A percentile compares a stretch with the other conserved stretches of the same genome.
These are phyloP conservation scores for Xiphorhynchus erythropygius DNA, from an alignment of 2,797 vertebrate genomes.

Conservation along the genomic window DNA sequence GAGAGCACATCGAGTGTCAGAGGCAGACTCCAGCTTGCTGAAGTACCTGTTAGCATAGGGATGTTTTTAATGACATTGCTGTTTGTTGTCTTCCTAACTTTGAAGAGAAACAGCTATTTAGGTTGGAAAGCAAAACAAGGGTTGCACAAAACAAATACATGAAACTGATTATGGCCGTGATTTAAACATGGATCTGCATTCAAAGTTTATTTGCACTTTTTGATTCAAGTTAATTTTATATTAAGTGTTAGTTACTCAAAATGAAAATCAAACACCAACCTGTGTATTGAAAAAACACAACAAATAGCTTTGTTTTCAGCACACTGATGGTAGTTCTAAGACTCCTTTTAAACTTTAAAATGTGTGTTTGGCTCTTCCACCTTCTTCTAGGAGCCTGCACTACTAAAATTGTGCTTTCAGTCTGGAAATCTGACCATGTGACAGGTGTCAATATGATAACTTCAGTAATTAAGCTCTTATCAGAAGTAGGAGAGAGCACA, in stretches of 20 bases:
- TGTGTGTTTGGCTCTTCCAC: neutral
- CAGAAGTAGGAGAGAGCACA: neutral
- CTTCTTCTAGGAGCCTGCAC: neutral
- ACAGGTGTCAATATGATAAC: neutral
- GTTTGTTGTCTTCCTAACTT: neutral
- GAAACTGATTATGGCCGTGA: neutral
- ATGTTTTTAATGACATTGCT: neutral
- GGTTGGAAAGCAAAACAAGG: neutral
- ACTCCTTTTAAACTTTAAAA: neutral
- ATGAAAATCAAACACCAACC: neutral
- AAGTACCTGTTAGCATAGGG: neutral
- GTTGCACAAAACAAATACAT: neutral
- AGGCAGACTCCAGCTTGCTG: neutral
- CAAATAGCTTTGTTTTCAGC: neutral
- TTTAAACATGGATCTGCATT: neutral
- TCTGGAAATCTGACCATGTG: neutral
- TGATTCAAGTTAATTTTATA: neutral
- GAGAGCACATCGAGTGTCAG: neutral
- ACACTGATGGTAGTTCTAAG: neutral
- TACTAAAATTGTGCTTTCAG: neutral
- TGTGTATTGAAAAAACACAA: neutral
- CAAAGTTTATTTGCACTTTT: neutral
- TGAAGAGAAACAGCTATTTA: neutral
- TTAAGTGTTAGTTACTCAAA: neutral
- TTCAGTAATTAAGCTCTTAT: neutral